Evolutionary conservation across 2,797 vertebrate genomes (phyloP).

Genomic region (Prionace glauca): DNA sequence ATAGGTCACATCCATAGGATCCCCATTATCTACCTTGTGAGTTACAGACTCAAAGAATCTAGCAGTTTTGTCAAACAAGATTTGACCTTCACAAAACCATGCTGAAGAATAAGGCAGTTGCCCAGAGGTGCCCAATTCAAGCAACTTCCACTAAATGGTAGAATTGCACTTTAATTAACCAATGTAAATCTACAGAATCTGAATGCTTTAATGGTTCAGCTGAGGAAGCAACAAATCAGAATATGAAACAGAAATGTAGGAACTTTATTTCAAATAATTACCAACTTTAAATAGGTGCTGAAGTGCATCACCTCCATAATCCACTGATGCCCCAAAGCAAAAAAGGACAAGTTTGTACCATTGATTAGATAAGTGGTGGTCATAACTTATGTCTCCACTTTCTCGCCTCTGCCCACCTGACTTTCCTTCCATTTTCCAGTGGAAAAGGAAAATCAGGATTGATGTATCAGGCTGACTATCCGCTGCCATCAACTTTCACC

Average conservation of each 20-base stretch:
- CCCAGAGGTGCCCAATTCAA: not conserved
- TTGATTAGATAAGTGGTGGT: not conserved
- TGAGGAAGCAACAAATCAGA: not conserved
- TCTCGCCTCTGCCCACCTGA: not conserved
- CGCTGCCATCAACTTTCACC: not conserved
- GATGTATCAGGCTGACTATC: not conserved
- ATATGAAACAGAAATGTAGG: not conserved
- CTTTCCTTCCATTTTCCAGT: not conserved
- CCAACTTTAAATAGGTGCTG: not conserved
- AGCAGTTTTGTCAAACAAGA: too few species aligned
- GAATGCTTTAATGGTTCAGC: not conserved
- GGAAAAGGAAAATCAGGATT: not conserved
- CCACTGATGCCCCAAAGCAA: not conserved
- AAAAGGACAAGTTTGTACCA: not conserved
- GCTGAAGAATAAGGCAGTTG: not conserved
- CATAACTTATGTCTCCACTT: not conserved
- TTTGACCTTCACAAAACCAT: too few species aligned
- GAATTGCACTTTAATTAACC: not conserved
- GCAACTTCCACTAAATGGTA: not conserved
- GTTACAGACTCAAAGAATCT: too few species aligned
- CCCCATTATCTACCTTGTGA: too few species aligned
- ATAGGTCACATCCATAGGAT: too few species aligned
- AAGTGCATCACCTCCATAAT: not conserved
- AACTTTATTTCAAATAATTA: not conserved
- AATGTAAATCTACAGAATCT: not conserved